Evolutionary conservation across 64 coral and sea anemone species (phyloP).

Genomic region (Trachythela sp.): DNA sequence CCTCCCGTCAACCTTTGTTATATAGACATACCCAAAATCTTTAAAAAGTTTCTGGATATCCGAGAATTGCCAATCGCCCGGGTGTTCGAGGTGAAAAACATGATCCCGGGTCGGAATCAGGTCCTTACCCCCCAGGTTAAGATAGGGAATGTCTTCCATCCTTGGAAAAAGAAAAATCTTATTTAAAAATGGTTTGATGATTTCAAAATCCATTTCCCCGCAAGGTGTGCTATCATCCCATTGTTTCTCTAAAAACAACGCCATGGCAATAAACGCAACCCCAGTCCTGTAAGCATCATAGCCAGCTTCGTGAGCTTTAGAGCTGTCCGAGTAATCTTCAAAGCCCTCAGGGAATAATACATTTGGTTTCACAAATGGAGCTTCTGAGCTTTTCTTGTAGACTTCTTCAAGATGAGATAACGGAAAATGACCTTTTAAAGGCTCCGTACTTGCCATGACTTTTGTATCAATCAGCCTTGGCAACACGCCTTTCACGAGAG

Average conservation of each 20-base stretch:
- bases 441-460: conserved; percentile 88
- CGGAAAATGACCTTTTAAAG: conserved; percentile 74
- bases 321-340: conserved; percentile 29
- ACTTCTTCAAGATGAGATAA: conserved; percentile 76
- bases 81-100: background rate
- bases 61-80: conserved; percentile 50
- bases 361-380: conserved; percentile 62
- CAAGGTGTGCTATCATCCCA: background rate
- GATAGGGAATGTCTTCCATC: conserved; percentile 91
- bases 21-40: conserved; percentile 78
- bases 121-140: conserved; percentile 76
- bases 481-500: conserved; percentile 62
- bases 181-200: conserved; percentile 84
- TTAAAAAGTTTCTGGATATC: conserved; percentile 89
- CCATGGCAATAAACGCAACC: conserved; percentile 71
- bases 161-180: conserved; percentile 80
- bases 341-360: conserved; percentile 56
- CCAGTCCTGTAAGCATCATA: conserved; percentile 97
- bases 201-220: background rate
- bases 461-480: conserved; percentile 91
- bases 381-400: conserved; percentile 44
- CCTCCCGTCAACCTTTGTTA: conserved; percentile 68
- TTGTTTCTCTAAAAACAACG: conserved; percentile 54
- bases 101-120: conserved; percentile 53
- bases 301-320: conserved; percentile 88